These are phyloP conservation scores for Scalopus aquaticus DNA, from an alignment of 2,113 vertebrate species.

Conservation along the genomic window DNA sequence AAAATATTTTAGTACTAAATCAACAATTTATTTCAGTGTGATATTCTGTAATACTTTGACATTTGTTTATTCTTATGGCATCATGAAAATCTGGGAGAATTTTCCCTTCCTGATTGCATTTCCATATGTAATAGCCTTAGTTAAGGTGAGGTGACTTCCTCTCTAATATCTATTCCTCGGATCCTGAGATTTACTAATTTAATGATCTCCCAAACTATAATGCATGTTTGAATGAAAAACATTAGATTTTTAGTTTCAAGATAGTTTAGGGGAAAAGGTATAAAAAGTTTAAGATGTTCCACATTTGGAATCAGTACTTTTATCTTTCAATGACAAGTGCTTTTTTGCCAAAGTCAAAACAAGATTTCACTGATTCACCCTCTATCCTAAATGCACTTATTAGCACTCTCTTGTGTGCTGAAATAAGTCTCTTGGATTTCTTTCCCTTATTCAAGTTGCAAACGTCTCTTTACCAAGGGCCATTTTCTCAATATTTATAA, in stretches of 20 bases:
- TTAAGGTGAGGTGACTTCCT: not conserved
- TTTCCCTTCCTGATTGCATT: not conserved
- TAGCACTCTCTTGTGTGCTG: not conserved
- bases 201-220: not conserved
- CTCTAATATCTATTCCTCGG: not conserved
- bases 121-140: not conserved
- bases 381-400: not conserved
- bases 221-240: not conserved
- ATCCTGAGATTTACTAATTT: not conserved
- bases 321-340: not conserved
- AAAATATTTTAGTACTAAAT: slow-evolving; percentile 20
- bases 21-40: not conserved
- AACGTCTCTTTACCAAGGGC: not conserved
- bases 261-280: not conserved
- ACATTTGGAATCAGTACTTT: not conserved
- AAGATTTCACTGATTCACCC: not conserved
- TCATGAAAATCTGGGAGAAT: not conserved
- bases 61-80: not conserved
- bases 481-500: not conserved
- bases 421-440: not conserved
- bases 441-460: not conserved
- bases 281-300: not conserved
- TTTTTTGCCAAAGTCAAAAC: not conserved
- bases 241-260: slow-evolving; percentile 5
- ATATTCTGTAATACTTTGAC: not conserved